Evolutionary conservation across 2,113 vertebrate genomes (phyloP).

Genomic region (Semicossyphus pulcher): DNA sequence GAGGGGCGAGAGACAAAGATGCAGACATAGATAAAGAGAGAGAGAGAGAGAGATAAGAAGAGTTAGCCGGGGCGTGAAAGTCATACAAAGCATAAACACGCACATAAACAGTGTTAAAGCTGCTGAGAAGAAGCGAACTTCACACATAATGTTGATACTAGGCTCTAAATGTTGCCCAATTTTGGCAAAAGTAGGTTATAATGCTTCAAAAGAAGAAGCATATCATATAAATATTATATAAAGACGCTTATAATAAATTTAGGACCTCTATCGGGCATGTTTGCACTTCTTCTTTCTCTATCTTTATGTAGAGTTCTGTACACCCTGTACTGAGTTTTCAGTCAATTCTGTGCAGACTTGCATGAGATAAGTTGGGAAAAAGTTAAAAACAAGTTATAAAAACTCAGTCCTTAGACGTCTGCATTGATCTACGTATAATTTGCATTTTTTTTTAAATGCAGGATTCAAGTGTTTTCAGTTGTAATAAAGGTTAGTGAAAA

Average conservation of each 20-base stretch:
- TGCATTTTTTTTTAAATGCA: neutral
- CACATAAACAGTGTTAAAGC: neutral
- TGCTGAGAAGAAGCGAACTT: neutral
- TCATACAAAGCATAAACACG: constrained; percentile 46
- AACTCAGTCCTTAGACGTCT: neutral
- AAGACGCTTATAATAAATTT: too few species aligned
- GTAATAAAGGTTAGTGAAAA: neutral
- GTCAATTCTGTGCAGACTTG: too few species aligned
- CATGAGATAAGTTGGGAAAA: too few species aligned
- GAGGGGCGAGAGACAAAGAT: neutral
- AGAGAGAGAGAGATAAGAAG: constrained; percentile 20
- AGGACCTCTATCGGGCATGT: neutral
- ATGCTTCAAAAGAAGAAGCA: neutral
- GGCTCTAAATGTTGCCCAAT: too few species aligned
- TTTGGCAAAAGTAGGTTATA: constrained; percentile 6
- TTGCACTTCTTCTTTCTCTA: neutral
- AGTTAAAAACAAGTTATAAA: neutral
- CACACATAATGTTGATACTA: too few species aligned
- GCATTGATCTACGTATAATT: neutral
- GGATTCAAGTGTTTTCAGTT: neutral
- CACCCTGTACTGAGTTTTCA: too few species aligned
- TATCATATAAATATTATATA: neutral
- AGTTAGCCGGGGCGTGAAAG: constrained; percentile 46
- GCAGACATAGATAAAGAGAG: constrained; percentile 2
- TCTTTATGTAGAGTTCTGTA: neutral